These are phyloP conservation scores for Hetaerina americana DNA, from an alignment of 1,140 invertebrate species.

Conservation along the genomic window DNA sequence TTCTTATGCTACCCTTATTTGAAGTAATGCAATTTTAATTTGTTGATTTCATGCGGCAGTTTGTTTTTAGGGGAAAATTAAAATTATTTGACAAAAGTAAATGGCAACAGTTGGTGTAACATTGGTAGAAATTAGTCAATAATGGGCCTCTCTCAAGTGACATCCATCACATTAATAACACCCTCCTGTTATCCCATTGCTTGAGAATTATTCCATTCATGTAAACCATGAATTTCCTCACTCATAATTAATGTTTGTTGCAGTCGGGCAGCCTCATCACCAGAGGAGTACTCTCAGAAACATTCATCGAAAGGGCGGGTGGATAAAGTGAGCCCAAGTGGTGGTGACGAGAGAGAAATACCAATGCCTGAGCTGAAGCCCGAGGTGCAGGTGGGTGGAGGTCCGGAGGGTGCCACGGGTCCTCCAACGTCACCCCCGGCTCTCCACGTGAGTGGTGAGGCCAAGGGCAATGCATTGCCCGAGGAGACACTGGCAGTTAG, in stretches of 20 bases:
- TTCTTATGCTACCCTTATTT: too few relatives aligned
- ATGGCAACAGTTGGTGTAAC: too few relatives aligned
- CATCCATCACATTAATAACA: too few relatives aligned
- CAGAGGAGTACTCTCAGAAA: background rate
- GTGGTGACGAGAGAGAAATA: constrained; percentile 7
- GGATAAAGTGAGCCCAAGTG: background rate
- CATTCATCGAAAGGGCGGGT: background rate
- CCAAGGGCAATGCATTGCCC: background rate
- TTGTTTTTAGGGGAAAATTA: too few relatives aligned
- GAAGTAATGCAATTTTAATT: too few relatives aligned
- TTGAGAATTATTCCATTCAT: too few relatives aligned
- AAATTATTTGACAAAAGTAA: too few relatives aligned
- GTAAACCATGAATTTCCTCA: too few relatives aligned
- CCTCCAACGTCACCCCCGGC: constrained; percentile 15
- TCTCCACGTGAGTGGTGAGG: constrained; percentile 15
- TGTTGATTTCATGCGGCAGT: too few relatives aligned
- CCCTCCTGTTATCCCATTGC: too few relatives aligned
- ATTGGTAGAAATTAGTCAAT: too few relatives aligned
- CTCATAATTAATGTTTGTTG: background rate
- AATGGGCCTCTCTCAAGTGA: too few relatives aligned
- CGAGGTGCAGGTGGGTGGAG: constrained; percentile 11
- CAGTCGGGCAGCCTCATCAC: background rate
- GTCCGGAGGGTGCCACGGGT: background rate
- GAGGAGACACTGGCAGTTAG: constrained; percentile 16
- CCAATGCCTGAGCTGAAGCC: constrained; percentile 20